Percentiles rank a stretch among this genome's conserved stretches.
phyloP scores from a whole-genome alignment of 1,140 invertebrate genomes.

The Episyrphus balteatus region DNA sequence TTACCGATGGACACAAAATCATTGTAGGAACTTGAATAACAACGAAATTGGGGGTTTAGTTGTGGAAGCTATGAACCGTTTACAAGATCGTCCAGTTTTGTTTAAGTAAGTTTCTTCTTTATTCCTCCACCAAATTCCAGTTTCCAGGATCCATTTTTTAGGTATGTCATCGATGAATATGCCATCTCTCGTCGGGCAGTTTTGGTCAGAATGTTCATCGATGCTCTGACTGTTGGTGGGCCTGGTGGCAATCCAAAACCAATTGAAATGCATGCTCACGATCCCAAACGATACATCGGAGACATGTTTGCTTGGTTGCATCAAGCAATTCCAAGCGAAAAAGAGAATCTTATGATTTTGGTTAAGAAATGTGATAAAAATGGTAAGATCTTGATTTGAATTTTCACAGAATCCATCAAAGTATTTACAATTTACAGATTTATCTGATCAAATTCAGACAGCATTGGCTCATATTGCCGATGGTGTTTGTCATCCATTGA shows the following conservation, averaged over 20 bases:
- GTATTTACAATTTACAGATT: no score
- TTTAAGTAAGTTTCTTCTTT: slow-evolving; percentile 55
- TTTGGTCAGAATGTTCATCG: slow-evolving; percentile 80
- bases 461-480: slow-evolving; percentile 74
- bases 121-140: neutral
- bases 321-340: slow-evolving; percentile 84
- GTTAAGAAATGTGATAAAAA: slow-evolving; percentile 70
- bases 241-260: slow-evolving; percentile 66
- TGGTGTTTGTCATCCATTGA: slow-evolving; percentile 82
- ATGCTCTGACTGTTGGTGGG: slow-evolving; percentile 82
- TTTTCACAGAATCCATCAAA: no score
- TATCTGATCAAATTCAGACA: slow-evolving; percentile 56
- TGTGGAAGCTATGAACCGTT: slow-evolving; percentile 68
- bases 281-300: slow-evolving; percentile 86
- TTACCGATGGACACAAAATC: slow-evolving; percentile 86
- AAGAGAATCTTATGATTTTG: slow-evolving; percentile 74
- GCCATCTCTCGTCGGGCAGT: slow-evolving; percentile 75
- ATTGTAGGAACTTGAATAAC: slow-evolving; percentile 66
- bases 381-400: slow-evolving; percentile 38
- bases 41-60: slow-evolving; percentile 52
- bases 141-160: slow-evolving; percentile 1
- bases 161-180: slow-evolving; percentile 79
- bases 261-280: slow-evolving; percentile 91
- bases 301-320: slow-evolving; percentile 98
- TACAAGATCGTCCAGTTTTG: slow-evolving; percentile 83